These are phyloP conservation scores for Prietella phreatophila DNA, from an alignment of 2,113 vertebrate species.

Conservation along the genomic window DNA sequence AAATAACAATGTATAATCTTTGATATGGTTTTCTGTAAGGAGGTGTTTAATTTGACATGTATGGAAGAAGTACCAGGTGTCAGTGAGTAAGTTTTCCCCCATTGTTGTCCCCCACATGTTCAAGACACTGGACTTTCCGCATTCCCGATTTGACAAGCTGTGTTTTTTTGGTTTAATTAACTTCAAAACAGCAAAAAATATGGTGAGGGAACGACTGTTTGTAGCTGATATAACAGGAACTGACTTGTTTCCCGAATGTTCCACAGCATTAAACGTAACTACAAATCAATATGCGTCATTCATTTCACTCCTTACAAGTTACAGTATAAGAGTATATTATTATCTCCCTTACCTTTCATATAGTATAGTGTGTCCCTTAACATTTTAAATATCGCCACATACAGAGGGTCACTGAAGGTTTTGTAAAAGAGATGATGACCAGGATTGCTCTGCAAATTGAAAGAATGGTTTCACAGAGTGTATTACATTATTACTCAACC, in stretches of 20 bases:
- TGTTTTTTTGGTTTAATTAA: neutral
- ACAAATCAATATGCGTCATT: neutral
- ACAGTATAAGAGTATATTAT: neutral
- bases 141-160: neutral
- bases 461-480: conserved; percentile 30
- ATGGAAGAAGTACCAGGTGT: neutral
- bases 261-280: neutral
- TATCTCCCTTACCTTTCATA: conserved; percentile 80
- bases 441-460: conserved; percentile 70
- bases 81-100: neutral
- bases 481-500: neutral
- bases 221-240: neutral
- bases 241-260: neutral
- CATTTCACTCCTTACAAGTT: neutral
- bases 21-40: neutral
- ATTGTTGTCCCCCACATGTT: neutral
- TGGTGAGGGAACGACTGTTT: no score
- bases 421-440: conserved; percentile 82
- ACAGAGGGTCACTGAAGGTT: conserved; percentile 91
- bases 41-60: neutral
- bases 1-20: neutral
- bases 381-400: conserved; percentile 96
- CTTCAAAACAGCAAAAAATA: neutral
- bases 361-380: conserved; percentile 92
- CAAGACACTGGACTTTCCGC: neutral